Conservation (phyloP, 2,113 vertebrate genomes). For the Nanger granti region DNA sequence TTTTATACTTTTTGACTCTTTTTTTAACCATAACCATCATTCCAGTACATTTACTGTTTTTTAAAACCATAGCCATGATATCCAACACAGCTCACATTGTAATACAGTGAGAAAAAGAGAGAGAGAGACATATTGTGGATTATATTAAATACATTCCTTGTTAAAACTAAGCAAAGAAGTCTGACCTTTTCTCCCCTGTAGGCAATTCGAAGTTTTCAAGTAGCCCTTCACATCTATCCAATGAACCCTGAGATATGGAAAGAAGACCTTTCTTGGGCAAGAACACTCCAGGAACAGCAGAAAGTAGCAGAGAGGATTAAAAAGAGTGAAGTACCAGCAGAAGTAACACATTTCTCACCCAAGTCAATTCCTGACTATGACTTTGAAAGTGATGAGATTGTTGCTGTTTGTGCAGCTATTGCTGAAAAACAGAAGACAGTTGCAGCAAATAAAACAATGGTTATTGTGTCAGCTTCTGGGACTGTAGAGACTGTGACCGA, state of each 20-base stretch:
- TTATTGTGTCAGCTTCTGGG: conserved; percentile 86
- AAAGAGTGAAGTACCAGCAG: conserved; percentile 71
- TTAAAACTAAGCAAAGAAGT: conserved; percentile 32
- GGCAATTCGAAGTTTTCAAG: conserved; percentile 94
- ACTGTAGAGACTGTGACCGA: conserved; percentile 76
- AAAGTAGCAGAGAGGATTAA: conserved; percentile 73
- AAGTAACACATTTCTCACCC: conserved; percentile 70
- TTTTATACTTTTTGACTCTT: not conserved
- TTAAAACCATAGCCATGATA: not conserved
- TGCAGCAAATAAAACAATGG: conserved; percentile 79
- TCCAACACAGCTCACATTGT: not conserved
- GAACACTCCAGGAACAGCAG: conserved; percentile 81
- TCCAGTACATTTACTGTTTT: not conserved
- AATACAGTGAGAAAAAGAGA: not conserved
- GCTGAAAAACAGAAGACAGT: conserved; percentile 87
- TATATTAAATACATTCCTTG: not conserved
- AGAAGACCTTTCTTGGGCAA: conserved; percentile 93
- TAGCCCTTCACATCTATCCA: conserved; percentile 90
- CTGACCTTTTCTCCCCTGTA: conserved; percentile 53
- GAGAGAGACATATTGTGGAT: not conserved
- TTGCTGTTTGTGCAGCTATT: conserved; percentile 92
- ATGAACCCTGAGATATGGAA: conserved; percentile 89
- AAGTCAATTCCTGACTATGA: conserved; percentile 92
- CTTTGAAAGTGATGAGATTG: conserved; percentile 95
- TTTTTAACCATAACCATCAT: not conserved